phyloP scores from a whole-genome alignment of 1,140 invertebrate genomes.

The Sesamia nonagrioides region DNA sequence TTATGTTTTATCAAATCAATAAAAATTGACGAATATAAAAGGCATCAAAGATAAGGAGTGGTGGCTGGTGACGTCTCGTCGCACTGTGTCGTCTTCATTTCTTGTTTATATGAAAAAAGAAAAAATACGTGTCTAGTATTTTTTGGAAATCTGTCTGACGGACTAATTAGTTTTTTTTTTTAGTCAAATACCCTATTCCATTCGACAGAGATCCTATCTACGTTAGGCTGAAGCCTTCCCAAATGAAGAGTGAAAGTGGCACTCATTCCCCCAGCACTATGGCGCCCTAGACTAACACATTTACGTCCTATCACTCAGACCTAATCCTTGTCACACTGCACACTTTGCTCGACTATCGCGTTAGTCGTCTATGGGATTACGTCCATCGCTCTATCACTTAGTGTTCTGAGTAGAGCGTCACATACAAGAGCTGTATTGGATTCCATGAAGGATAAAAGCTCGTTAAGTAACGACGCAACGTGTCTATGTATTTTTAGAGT shows the following conservation, averaged over 20 bases:
- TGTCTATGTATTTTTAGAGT: no score
- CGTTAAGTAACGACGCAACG: not conserved
- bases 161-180: no score
- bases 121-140: no score
- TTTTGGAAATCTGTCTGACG: no score
- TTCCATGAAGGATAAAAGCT: not conserved
- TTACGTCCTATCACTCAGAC: conserved; percentile 15
- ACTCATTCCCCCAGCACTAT: not conserved
- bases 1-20: no score
- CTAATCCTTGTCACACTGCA: conserved; percentile 21
- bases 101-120: no score
- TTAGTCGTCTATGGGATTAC: conserved; percentile 21
- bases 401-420: conserved; percentile 3
- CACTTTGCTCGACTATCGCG: not conserved
- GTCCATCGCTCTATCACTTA: conserved; percentile 34
- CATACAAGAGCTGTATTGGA: not conserved
- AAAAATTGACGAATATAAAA: no score
- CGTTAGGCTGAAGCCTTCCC: not conserved
- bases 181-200: no score
- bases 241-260: not conserved
- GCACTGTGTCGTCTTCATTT: no score
- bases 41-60: no score
- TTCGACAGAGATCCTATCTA: not conserved
- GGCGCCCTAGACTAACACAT: not conserved
- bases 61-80: no score